Base-by-base conservation (phyloP, 35 echinoderm and acorn worm species). In the Holothuria glaberrima region DNA sequence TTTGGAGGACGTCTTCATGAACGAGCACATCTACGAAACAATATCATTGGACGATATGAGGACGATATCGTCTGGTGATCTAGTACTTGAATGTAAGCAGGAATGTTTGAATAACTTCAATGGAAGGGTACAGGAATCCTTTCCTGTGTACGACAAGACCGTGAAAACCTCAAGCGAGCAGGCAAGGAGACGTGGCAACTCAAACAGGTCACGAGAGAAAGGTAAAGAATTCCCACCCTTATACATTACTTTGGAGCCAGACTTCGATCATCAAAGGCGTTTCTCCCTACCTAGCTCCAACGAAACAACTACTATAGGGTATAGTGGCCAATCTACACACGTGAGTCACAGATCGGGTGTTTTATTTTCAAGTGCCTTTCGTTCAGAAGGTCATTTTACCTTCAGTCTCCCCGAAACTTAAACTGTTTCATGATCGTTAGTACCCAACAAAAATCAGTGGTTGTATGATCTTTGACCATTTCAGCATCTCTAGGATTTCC, bases 21-120 rank as follows among this genome's bases (percentile, higher is more conserved):
- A 61, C 59, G 80, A 84, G 9, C 80, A 60, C 13, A 34, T 84
- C 31, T 84, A 84, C 59, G 80, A 84, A 54, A 61, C 41, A n/a
- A 84, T 84, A 14, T 84, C 80, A 26, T 21, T 61, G 12, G 80
- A 84, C 17, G 56, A 84, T n/a, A 0, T 78, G 1, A 41, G 41
- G 7, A 19, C 41, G 29, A 12, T 78, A 19, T 6, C 20, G 29
- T 21, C 44, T 78, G 5, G 24, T 19, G 21, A 45, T 22, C 3
- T 78, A 16, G 9, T 48, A 30, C 41, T 30, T 78, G 38, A 16
- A 24, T 78, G 9, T 19, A 78, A 33, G 6, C 41, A 9, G 0
- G 13, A 54, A 41, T 25, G 74, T 78, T 41, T 12, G 4, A 48
- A 77, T n/a, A 6, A 22, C 30, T 9, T 19, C 38, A 50, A 71